Base-by-base conservation (phyloP, 2,113 vertebrate genomes). In the Butorides virescens region DNA sequence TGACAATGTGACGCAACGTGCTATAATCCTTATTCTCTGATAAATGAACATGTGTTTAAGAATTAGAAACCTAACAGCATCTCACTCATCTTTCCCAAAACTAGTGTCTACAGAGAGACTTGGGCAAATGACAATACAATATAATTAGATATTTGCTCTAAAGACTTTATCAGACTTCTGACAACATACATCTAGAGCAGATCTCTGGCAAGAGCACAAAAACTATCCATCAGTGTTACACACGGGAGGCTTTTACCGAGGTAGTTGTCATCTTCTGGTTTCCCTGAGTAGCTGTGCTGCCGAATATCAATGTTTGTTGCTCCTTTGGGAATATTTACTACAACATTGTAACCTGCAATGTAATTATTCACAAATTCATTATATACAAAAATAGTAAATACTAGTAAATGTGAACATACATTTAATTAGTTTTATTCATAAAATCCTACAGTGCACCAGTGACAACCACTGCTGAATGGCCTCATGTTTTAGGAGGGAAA, bases 261-360 rank as follows among this genome's bases (percentile, higher is more conserved):
- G 98, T 99, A 99, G 98, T 98, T 99, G 98, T 99, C 99, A 96
- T 99, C 99, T 96, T 99, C 99, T 88, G 99, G 98, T 90, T 98
- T 99, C 92, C 99, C 99, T 80, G 99, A 99, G 97, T 99, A 99
- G 98, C 99, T 99, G 98, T 99, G 98, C 96, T 99, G 99, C 82
- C 70, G 98, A 97, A 99, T 98, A 84, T 99, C 99, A 92, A 99
- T 98, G 95, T 99, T 99, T 87, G 99, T 99, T 88, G 99, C 99
- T 97, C 99, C 99, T n/a, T 98, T 97, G 55, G 99, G 99, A 97
- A 99, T 99, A 92, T 98, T 98, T 77, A 99, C 98, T 85, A 99
- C 97, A 14, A 98, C 96, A 86, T 99, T 99, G 97, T 99, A 99
- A 95, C 99, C 99, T 99, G 92, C 18, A 98, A 97, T 59, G 77